phyloP scores from a whole-genome alignment of 2,797 vertebrate species.

The Rhinichthys osculus region DNA sequence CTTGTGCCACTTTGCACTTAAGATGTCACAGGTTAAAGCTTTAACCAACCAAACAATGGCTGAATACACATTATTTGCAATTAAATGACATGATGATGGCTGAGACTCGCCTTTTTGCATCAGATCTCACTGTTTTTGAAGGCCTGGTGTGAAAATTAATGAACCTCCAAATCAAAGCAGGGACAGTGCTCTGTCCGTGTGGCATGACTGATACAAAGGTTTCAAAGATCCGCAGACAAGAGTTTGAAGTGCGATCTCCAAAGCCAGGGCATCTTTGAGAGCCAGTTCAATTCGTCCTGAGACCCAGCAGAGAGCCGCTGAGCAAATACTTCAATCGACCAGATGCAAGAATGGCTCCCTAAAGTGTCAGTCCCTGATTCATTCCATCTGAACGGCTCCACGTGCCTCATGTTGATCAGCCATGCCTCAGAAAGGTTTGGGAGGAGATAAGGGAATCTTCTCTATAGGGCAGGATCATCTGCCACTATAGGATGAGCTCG shows the following conservation, averaged over 20 bases:
- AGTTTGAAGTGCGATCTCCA: conserved; percentile 72
- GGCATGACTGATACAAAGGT: conserved; percentile 62
- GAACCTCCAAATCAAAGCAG: conserved; percentile 58
- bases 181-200: conserved; percentile 61
- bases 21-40: conserved; percentile 48
- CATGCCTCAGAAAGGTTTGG: conserved; percentile 61
- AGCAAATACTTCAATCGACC: conserved; percentile 73
- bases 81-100: conserved; percentile 52
- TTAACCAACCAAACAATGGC: conserved; percentile 52
- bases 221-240: conserved; percentile 64
- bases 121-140: conserved; percentile 48
- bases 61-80: conserved; percentile 62
- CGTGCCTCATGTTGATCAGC: conserved; percentile 62
- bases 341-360: conserved; percentile 65
- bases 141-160: conserved; percentile 66
- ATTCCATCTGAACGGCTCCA: conserved; percentile 56
- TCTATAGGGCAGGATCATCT: conserved; percentile 49
- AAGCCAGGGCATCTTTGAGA: conserved; percentile 65
- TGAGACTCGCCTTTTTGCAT: conserved; percentile 14
- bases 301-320: conserved; percentile 64
- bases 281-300: conserved; percentile 66
- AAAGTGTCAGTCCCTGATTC: conserved; percentile 63
- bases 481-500: conserved; percentile 51
- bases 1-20: conserved; percentile 10
- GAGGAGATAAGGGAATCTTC: conserved; percentile 68